These are phyloP conservation scores for Caenorhabditis remanei DNA, from an alignment of 1,140 invertebrate genomes.

Conservation along the genomic window DNA sequence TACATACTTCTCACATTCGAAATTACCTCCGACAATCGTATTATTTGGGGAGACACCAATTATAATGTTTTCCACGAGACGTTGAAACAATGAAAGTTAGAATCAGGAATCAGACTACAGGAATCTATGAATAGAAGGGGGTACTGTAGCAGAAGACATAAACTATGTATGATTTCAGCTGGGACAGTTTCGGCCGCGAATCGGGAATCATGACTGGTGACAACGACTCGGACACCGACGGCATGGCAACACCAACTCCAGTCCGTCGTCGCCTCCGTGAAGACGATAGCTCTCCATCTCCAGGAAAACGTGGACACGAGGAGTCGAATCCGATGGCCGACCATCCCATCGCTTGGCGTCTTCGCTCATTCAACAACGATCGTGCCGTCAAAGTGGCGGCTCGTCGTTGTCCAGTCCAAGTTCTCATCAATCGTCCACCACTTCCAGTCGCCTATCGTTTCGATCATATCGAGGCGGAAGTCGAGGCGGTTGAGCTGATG, in stretches of 20 bases:
- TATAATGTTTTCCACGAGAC: constrained; percentile 48
- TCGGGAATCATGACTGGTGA: constrained; percentile 50
- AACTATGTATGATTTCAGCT: constrained; percentile 11
- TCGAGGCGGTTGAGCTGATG: background rate
- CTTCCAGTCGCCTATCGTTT: constrained; percentile 16
- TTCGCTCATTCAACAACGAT: constrained; percentile 46
- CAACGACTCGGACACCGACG: constrained; percentile 47
- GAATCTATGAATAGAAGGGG: no score
- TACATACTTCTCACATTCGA: constrained; percentile 14
- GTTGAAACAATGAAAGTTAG: no score
- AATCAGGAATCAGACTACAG: no score
- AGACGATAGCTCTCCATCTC: background rate
- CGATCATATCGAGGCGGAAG: background rate
- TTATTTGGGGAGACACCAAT: constrained; percentile 48
- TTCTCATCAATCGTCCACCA: constrained; percentile 53
- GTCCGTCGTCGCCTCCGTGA: constrained; percentile 1
- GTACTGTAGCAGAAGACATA: no score
- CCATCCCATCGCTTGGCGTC: constrained; percentile 51
- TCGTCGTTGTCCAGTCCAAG: constrained; percentile 47
- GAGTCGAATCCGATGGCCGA: constrained; percentile 41
- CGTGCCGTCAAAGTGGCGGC: constrained; percentile 41
- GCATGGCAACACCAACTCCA: constrained; percentile 39
- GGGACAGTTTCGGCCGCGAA: constrained; percentile 54
- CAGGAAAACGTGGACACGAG: constrained; percentile 33
- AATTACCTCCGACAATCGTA: constrained; percentile 47